Evolutionary conservation across 1,140 invertebrate genomes (phyloP).

Genomic region (Condylostylus longicornis): DNA sequence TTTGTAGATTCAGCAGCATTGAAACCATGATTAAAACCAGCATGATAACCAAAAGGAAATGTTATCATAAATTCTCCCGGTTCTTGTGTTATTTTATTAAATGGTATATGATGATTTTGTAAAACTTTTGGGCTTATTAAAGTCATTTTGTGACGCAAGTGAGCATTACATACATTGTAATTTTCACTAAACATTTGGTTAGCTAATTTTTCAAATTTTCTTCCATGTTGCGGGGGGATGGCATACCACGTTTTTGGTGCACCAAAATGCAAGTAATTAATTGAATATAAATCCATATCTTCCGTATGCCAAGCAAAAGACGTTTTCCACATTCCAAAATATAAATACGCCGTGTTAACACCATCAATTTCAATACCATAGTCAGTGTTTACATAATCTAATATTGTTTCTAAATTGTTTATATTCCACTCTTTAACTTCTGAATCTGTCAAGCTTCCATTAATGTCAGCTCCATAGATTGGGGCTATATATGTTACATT

Average conservation of each 20-base stretch:
- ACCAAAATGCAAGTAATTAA: constrained; percentile 92
- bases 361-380: constrained; percentile 95
- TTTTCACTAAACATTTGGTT: constrained; percentile 80
- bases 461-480: constrained; percentile 96
- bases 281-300: constrained; percentile 98
- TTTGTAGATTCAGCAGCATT: constrained; percentile 99
- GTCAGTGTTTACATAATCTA: constrained; percentile 88
- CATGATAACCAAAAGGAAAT: constrained; percentile 94
- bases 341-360: constrained; percentile 96
- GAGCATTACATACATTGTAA: constrained; percentile 78
- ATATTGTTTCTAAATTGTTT: constrained; percentile 77
- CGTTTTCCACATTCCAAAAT: constrained; percentile 99
- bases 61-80: constrained; percentile 98
- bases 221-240: constrained; percentile 87
- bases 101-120: constrained; percentile 87
- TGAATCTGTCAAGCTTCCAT: constrained; percentile 83
- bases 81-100: constrained; percentile 93
- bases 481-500: constrained; percentile 83
- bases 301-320: constrained; percentile 99
- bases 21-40: constrained; percentile 94
- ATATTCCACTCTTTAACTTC: constrained; percentile 79
- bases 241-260: constrained; percentile 94
- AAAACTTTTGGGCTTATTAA: constrained; percentile 88
- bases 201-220: constrained; percentile 80
- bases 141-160: constrained; percentile 97